These are phyloP conservation scores for Aphidius colemani DNA, from an alignment of 2,888 invertebrate species.

Conservation along the genomic window DNA sequence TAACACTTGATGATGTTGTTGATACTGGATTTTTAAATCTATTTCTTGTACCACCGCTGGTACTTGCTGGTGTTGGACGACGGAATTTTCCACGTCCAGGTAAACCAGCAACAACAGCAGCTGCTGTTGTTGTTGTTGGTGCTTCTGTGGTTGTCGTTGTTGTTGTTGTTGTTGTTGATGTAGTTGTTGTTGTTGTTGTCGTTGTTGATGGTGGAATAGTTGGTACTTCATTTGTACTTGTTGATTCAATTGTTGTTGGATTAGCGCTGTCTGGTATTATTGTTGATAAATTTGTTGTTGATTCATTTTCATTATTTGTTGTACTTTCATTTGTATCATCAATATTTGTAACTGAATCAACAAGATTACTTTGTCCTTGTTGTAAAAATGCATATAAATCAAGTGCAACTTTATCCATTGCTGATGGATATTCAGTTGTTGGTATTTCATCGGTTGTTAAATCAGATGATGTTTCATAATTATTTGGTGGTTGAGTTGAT, in stretches of 20 bases:
- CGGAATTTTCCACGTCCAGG: constrained; percentile 51
- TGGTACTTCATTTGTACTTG: constrained; percentile 62
- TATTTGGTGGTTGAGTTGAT: constrained; percentile 22
- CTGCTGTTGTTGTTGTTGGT: constrained; percentile 50
- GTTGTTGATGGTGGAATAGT: constrained; percentile 61
- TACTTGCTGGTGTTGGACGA: constrained; percentile 38
- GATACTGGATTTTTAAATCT: constrained; percentile 31
- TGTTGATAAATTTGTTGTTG: constrained; percentile 54
- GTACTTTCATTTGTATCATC: constrained; percentile 64
- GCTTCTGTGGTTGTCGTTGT: constrained; percentile 61
- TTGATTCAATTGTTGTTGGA: constrained; percentile 53
- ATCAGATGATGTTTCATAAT: constrained; percentile 30
- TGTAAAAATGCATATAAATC: constrained; percentile 81
- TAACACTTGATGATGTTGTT: constrained; percentile 40
- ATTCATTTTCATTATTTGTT: constrained; percentile 58
- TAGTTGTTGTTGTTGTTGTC: constrained; percentile 63
- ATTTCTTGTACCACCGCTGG: constrained; percentile 32
- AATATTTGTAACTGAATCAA: constrained; percentile 59
- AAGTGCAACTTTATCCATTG: constrained; percentile 81
- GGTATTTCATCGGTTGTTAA: constrained; percentile 61
- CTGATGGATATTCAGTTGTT: constrained; percentile 68
- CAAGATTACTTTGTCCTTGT: constrained; percentile 64
- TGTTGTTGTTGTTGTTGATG: constrained; percentile 62
- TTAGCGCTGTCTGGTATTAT: constrained; percentile 59
- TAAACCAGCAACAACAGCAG: background rate